phyloP scores from a whole-genome alignment of 2,113 vertebrate genomes.

The Chlorodrepanis virens region DNA sequence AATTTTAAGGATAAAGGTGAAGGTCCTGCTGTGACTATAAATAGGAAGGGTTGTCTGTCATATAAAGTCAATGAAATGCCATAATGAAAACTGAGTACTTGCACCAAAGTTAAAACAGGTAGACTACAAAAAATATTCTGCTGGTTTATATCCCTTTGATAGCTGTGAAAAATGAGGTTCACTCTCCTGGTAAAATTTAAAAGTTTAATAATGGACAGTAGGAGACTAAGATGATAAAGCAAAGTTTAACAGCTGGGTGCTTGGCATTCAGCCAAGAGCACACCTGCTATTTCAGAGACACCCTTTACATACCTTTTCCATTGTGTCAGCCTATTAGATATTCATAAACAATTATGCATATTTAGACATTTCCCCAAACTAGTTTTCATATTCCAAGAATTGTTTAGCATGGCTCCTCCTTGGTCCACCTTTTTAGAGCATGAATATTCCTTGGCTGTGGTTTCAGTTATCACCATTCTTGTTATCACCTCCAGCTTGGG shows the following conservation, averaged over 20 bases:
- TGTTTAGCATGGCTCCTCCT: not conserved
- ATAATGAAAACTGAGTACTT: not conserved
- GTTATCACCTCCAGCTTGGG: not conserved
- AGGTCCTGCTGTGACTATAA: not conserved
- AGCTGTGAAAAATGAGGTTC: not conserved
- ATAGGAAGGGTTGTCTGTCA: not conserved
- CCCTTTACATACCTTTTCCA: not conserved
- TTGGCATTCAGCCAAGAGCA: not conserved
- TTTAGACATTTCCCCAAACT: not conserved
- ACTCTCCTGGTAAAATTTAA: not conserved
- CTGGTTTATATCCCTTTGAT: not conserved
- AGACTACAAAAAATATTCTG: not conserved
- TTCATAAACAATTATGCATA: not conserved
- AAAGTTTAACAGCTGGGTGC: not conserved
- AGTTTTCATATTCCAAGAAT: not conserved
- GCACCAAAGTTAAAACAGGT: not conserved
- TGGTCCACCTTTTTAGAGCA: not conserved
- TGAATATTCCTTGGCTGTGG: not conserved
- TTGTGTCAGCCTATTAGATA: not conserved
- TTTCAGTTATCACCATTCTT: not conserved
- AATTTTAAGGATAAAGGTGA: not conserved
- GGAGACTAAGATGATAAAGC: not conserved
- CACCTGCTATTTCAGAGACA: not conserved
- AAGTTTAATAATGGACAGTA: not conserved
- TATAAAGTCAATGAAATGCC: not conserved